A percentile compares a stretch with the other conserved stretches of the same genome.
Conservation (phyloP, 2,113 vertebrate species). For the Tapirus terrestris region DNA sequence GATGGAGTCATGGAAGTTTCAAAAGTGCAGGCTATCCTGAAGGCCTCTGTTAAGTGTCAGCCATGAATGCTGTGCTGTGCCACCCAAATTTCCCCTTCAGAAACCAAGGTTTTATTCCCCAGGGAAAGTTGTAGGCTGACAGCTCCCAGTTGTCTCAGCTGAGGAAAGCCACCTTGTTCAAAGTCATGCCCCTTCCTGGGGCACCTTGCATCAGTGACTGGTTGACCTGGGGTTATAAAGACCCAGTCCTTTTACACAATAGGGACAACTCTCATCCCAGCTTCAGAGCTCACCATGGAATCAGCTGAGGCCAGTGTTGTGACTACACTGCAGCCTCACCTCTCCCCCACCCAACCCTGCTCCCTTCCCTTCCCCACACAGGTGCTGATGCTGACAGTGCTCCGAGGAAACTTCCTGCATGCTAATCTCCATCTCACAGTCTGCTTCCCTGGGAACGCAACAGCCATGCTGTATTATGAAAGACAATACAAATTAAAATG, state of each 20-base stretch:
- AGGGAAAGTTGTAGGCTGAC: background rate
- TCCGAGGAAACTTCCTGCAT: too few relatives aligned
- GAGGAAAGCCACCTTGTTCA: background rate
- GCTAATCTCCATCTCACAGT: background rate
- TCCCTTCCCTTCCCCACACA: background rate
- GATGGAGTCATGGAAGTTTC: background rate
- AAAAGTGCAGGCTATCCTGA: background rate
- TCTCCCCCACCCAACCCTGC: fast-evolving
- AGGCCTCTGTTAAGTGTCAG: background rate
- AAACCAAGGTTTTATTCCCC: background rate
- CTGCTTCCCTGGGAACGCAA: background rate
- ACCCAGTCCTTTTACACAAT: background rate
- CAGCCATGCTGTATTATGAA: background rate
- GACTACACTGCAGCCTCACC: background rate
- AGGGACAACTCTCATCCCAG: background rate
- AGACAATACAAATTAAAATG: slow-evolving; percentile 4
- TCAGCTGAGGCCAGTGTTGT: fast-evolving
- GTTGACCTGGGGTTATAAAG: background rate
- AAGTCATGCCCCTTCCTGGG: background rate
- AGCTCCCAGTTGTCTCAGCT: background rate
- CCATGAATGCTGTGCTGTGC: background rate
- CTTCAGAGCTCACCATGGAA: background rate
- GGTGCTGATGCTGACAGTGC: background rate
- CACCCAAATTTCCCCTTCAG: background rate
- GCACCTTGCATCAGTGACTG: background rate